Percentiles rank a stretch among this genome's conserved stretches.
These are phyloP conservation scores for Eupeodes latifasciatus DNA, from an alignment of 2,888 invertebrate genomes.

Conservation along the genomic window DNA sequence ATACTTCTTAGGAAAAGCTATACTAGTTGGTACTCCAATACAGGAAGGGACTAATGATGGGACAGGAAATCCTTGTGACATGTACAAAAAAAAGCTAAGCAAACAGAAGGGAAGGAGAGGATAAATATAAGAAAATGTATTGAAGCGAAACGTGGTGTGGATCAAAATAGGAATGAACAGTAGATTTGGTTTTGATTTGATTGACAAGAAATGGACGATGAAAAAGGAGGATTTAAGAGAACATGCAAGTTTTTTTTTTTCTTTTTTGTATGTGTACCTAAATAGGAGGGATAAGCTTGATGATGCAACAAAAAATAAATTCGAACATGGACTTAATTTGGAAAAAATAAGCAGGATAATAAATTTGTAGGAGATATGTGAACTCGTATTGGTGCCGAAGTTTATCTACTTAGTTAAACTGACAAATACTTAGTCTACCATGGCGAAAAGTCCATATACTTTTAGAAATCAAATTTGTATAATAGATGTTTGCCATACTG, in stretches of 20 bases:
- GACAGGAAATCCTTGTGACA: conserved; percentile 73
- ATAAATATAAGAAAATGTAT: conserved; percentile 4
- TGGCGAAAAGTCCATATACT: too few relatives aligned
- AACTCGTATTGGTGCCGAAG: too few relatives aligned
- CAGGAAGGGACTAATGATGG: conserved; percentile 76
- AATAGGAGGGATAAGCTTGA: neutral
- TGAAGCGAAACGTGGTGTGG: conserved; percentile 9
- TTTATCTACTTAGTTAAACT: too few relatives aligned
- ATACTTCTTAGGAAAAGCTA: conserved; percentile 33
- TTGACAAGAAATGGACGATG: conserved; percentile 73
- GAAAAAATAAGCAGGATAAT: neutral
- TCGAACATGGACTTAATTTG: conserved; percentile 36
- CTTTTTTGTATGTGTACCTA: neutral
- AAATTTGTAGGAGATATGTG: too few relatives aligned
- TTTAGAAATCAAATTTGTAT: too few relatives aligned
- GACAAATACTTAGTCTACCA: too few relatives aligned
- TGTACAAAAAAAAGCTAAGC: neutral
- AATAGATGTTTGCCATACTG: too few relatives aligned
- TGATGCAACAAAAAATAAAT: conserved; percentile 44
- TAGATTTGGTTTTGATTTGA: conserved; percentile 74
- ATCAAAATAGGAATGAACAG: conserved; percentile 62
- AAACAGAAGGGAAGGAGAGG: conserved; percentile 21
- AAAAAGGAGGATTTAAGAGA: conserved; percentile 59
- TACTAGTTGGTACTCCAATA: neutral
- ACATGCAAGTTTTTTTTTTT: neutral